phyloP scores from a whole-genome alignment of 2,113 vertebrate genomes.

The Syngnathus typhle region DNA sequence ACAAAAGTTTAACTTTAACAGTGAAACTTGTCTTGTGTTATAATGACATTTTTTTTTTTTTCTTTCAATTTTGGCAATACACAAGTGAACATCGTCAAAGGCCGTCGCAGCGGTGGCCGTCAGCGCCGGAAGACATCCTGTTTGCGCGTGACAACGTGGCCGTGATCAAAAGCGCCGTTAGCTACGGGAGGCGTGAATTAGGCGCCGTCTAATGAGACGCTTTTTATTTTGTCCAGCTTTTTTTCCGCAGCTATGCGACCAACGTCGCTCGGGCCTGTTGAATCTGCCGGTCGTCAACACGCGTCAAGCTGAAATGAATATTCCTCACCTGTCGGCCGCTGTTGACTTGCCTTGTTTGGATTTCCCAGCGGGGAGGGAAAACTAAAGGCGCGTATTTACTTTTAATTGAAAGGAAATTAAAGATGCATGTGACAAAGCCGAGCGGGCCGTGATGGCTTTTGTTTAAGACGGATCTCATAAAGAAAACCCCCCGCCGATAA shows the following conservation, averaged over 20 bases:
- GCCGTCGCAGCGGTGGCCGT: not conserved
- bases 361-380: constrained; percentile 73
- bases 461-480: constrained; percentile 80
- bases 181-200: not conserved
- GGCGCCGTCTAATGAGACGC: not conserved
- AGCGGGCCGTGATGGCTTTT: constrained; percentile 75
- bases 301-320: constrained; percentile 51
- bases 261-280: not conserved
- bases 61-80: no score
- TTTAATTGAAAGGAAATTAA: constrained; percentile 85
- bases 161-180: not conserved
- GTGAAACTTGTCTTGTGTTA: no score
- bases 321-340: constrained; percentile 77
- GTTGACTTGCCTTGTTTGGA: constrained; percentile 78
- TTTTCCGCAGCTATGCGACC: not conserved
- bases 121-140: not conserved
- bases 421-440: constrained; percentile 73
- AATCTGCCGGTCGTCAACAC: not conserved
- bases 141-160: not conserved
- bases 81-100: not conserved
- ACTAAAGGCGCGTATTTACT: constrained; percentile 79
- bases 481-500: constrained; percentile 75
- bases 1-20: no score
- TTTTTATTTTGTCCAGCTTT: not conserved
- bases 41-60: no score